Base-by-base conservation (phyloP, 1,140 invertebrate species). In the Aleiodes sp. region DNA sequence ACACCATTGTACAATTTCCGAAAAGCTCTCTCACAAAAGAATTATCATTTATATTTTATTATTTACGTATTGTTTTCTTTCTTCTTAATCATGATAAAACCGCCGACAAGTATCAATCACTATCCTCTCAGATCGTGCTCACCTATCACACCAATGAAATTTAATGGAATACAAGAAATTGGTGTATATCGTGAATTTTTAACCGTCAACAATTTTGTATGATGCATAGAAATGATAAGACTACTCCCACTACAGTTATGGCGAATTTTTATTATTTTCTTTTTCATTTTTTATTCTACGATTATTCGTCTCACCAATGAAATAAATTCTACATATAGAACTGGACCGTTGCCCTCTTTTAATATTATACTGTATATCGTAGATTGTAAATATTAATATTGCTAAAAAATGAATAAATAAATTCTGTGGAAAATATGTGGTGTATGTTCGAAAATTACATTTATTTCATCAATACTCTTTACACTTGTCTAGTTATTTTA, bases 401-500 rank as follows among this genome's bases (percentile, higher is more conserved):
- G 56, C 3, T n/a, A 59, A 59, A 63, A 69, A 26, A 70, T n/a
- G 64, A 37, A 68, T 68, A 37, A 77, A 73, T 77, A 75, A 75
- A 75, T 57, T 68, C 59, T 71, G 70, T 74, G 68, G 64, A 71
- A 41, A 73, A n/a, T 26, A 59, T 68, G 14, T 35, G 16, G 14
- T 57, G 33, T 65, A 16, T 29, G 46, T 33, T 39, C 14, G 62
- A 8, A 10, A 7, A 16, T 46, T 24, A 10, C 8, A 14, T 29
- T 62, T 14, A 41, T 35, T 19, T 65, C 14, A 43, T 59, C 19
- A n/a, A n/a, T n/a, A 46, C 16, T 41, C 46, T 65, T 65, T 59
- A 4, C 33, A n/a, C n/a, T n/a, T n/a, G n/a, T 83, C 65, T n/a
- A n/a, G 75, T 59, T 68, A 95, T 91, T 83, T 91, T 90, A 88